Evolutionary conservation across 2,797 vertebrate species (phyloP).

Genomic region (Chrysocyon brachyurus): DNA sequence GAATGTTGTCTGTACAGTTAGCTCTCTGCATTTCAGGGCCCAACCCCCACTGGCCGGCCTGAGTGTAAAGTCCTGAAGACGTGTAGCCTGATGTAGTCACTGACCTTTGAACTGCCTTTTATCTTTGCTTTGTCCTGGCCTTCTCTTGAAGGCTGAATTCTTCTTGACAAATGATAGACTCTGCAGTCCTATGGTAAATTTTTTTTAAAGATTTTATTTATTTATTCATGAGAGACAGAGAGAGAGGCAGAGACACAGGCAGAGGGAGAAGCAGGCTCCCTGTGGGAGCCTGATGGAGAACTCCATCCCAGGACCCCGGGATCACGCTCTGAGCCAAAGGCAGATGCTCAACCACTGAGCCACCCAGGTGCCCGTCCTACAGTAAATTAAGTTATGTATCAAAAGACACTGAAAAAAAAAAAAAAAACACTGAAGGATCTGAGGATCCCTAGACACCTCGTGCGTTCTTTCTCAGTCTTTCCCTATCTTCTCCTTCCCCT

Average conservation of each 20-base stretch:
- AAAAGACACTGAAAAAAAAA: neutral
- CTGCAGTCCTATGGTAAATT: neutral
- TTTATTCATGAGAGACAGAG: too few species aligned
- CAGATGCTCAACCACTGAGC: too few species aligned
- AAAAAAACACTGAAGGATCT: neutral
- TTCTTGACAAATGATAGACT: neutral
- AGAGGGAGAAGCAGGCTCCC: too few species aligned
- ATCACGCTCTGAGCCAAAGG: too few species aligned
- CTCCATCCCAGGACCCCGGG: too few species aligned
- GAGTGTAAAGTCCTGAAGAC: neutral
- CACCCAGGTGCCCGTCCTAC: neutral
- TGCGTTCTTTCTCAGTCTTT: neutral
- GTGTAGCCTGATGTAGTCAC: neutral
- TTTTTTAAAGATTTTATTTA: too few species aligned
- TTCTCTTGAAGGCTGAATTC: conserved; percentile 20
- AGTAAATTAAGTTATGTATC: neutral
- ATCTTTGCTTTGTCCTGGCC: neutral
- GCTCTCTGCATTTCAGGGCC: neutral
- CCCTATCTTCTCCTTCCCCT: neutral
- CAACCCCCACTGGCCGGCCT: neutral
- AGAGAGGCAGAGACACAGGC: too few species aligned
- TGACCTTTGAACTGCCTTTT: neutral
- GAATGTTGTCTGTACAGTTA: neutral
- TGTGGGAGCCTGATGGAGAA: too few species aligned
- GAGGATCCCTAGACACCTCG: neutral